Evolutionary conservation across 2,888 invertebrate species (phyloP).

Genomic region (Drosophila kokeensis): DNA sequence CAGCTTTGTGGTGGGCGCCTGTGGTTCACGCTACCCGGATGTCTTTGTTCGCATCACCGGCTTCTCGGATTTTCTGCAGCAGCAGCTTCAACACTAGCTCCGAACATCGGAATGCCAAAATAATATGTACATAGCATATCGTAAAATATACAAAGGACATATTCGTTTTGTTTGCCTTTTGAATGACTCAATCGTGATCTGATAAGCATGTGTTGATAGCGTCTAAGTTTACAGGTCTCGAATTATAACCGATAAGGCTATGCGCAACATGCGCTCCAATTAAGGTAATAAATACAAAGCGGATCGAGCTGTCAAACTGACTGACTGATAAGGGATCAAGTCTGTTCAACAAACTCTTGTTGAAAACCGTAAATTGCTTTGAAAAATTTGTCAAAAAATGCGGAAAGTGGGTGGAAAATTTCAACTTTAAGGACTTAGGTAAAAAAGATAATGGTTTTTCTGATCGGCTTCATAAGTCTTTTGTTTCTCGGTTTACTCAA

Average conservation of each 20-base stretch:
- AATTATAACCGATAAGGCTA: background rate
- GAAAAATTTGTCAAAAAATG: background rate
- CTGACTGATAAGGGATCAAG: background rate
- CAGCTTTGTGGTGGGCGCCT: conserved; percentile 79
- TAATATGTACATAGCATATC: background rate
- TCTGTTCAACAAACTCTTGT: background rate
- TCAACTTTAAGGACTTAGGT: too few relatives aligned
- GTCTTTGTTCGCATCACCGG: conserved; percentile 66
- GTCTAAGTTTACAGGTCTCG: background rate
- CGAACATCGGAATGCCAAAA: background rate
- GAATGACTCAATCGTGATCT: background rate
- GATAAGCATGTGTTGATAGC: background rate
- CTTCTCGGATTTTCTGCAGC: conserved; percentile 63
- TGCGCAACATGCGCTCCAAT: background rate
- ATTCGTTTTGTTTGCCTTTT: background rate
- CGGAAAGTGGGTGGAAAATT: too few relatives aligned
- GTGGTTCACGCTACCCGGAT: conserved; percentile 81
- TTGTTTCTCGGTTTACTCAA: too few relatives aligned
- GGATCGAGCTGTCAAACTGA: background rate
- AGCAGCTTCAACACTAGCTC: conserved; percentile 49
- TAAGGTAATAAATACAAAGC: background rate
- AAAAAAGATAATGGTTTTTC: too few relatives aligned
- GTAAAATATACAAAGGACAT: background rate
- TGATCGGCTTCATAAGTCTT: too few relatives aligned
- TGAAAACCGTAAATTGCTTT: background rate